These are phyloP conservation scores for Cheilosia grossa DNA, from an alignment of 2,888 invertebrate species.

Conservation along the genomic window DNA sequence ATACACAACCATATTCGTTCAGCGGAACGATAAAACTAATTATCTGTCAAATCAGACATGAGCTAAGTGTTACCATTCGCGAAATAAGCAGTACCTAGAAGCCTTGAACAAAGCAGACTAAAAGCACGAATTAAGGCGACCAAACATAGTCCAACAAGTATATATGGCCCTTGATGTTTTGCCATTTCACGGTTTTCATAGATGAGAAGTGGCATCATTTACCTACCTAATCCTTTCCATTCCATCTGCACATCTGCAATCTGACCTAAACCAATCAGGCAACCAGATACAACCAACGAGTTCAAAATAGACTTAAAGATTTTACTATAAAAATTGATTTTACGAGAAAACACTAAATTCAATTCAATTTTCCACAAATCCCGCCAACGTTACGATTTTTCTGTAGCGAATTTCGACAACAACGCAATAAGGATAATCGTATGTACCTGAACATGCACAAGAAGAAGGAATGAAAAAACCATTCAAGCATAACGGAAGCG, in stretches of 20 bases:
- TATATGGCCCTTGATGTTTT: too few species aligned
- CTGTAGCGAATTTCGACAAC: background rate
- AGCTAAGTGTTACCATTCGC: too few species aligned
- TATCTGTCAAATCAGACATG: too few species aligned
- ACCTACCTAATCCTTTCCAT: background rate
- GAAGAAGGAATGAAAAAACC: background rate
- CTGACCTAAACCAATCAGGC: slow-evolving; percentile 18
- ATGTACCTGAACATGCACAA: slow-evolving; percentile 19
- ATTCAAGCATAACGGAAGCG: slow-evolving; percentile 30
- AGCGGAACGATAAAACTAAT: too few species aligned
- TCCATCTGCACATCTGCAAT: background rate
- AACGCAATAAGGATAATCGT: slow-evolving; percentile 34
- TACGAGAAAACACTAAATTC: slow-evolving; percentile 25
- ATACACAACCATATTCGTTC: too few species aligned
- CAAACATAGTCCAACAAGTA: too few species aligned
- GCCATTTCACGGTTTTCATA: too few species aligned
- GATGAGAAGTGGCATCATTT: background rate
- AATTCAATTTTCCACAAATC: slow-evolving; percentile 49
- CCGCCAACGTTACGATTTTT: slow-evolving; percentile 13
- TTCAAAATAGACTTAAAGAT: slow-evolving; percentile 33
- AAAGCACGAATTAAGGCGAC: too few species aligned
- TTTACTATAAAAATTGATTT: slow-evolving; percentile 34
- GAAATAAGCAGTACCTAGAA: too few species aligned
- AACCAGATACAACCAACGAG: slow-evolving; percentile 24
- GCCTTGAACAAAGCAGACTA: too few species aligned